Evolutionary conservation across 2,797 vertebrate species (phyloP).

Genomic region (Gouania willdenowi): DNA sequence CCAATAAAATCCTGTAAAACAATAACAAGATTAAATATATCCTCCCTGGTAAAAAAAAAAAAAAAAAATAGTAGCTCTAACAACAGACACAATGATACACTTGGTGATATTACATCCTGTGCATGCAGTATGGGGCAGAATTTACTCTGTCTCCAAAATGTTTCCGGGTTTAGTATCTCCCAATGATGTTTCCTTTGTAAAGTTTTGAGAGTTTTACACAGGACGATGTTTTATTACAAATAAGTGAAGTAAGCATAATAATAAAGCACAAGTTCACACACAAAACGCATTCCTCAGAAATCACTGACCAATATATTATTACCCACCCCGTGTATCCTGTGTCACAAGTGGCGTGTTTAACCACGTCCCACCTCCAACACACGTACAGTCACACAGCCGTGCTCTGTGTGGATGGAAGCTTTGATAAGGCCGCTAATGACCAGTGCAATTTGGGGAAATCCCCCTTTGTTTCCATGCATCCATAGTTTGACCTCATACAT

Average conservation of each 20-base stretch:
- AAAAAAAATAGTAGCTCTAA: too few species aligned
- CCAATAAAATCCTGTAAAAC: too few species aligned
- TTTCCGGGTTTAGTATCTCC: too few species aligned
- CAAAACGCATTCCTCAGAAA: slow-evolving; percentile 51
- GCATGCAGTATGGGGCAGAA: too few species aligned
- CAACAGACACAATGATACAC: too few species aligned
- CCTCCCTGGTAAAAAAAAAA: too few species aligned
- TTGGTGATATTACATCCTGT: too few species aligned
- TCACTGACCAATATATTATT: slow-evolving; percentile 52
- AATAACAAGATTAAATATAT: too few species aligned
- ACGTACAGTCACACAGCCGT: slow-evolving; percentile 9
- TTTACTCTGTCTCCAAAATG: too few species aligned
- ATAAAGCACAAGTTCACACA: slow-evolving; percentile 17
- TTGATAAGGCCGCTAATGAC: slow-evolving; percentile 65
- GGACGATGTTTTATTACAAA: slow-evolving; percentile 28
- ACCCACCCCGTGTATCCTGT: slow-evolving; percentile 14
- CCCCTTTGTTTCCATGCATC: slow-evolving; percentile 4
- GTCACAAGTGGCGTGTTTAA: slow-evolving; percentile 31
- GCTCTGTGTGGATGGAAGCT: slow-evolving; percentile 23
- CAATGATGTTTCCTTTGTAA: slow-evolving; percentile 20
- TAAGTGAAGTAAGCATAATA: slow-evolving; percentile 36
- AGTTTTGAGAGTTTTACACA: slow-evolving; percentile 15
- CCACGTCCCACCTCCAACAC: slow-evolving; percentile 11
- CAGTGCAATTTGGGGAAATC: slow-evolving; percentile 54
- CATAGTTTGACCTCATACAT: too few species aligned